Percentiles rank a stretch among this genome's conserved stretches.
Evolutionary conservation across 2,888 invertebrate species (phyloP).

Genomic region (Teleiodes luculella): DNA sequence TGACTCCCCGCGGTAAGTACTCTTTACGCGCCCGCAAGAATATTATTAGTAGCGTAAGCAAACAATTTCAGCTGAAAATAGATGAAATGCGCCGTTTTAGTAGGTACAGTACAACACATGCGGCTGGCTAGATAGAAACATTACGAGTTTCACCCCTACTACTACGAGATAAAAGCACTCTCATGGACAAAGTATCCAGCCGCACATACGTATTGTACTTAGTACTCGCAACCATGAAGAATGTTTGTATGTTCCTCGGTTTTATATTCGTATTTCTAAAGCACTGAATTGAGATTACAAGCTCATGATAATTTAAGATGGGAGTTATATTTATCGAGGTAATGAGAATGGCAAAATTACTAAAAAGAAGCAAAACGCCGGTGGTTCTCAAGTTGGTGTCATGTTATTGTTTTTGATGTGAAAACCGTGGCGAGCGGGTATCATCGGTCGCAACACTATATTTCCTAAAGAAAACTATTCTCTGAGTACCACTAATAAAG

Average conservation of each 20-base stretch:
- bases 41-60: conserved; percentile 63
- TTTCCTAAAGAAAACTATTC: too few relatives aligned
- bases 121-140: too few relatives aligned
- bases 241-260: conserved; percentile 9
- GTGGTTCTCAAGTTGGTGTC: conserved; percentile 44
- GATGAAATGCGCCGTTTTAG: conserved; percentile 50
- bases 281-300: conserved; percentile 39
- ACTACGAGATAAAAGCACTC: too few relatives aligned
- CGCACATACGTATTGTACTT: too few relatives aligned
- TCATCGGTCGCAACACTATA: too few relatives aligned
- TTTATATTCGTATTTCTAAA: conserved; percentile 11
- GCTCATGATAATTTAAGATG: conserved; percentile 31
- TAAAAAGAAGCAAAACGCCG: conserved; percentile 50
- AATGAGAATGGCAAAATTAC: conserved; percentile 24
- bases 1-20: background rate
- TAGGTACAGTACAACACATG: too few relatives aligned
- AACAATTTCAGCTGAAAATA: conserved; percentile 48
- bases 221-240: conserved; percentile 20
- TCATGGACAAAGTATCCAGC: too few relatives aligned
- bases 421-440: too few relatives aligned
- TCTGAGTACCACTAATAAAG: too few relatives aligned
- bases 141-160: too few relatives aligned
- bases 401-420: background rate
- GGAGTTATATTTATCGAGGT: background rate
- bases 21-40: conserved; percentile 35